These are phyloP conservation scores for Protonemura montana DNA, from an alignment of 2,888 invertebrate species.

Conservation along the genomic window DNA sequence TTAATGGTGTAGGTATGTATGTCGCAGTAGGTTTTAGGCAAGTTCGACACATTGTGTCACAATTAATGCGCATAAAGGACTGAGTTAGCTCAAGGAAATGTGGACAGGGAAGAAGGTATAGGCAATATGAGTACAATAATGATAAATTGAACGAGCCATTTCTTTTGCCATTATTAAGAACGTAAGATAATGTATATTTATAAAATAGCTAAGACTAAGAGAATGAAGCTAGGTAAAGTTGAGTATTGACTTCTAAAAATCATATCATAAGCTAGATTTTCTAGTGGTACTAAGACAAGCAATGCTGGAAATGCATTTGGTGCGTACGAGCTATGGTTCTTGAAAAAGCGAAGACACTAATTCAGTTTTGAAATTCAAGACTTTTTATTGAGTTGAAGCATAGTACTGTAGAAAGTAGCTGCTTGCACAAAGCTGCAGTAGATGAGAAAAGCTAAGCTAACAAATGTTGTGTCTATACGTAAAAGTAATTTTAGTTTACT, in stretches of 20 bases:
- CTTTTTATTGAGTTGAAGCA: background rate
- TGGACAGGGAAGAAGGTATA: background rate
- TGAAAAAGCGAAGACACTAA: background rate
- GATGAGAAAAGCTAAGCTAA: background rate
- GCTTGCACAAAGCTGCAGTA: background rate
- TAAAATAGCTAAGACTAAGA: background rate
- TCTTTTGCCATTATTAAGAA: background rate
- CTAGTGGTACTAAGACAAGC: background rate
- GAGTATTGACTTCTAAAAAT: background rate
- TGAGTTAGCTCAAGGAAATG: background rate
- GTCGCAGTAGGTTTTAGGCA: background rate
- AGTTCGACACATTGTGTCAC: background rate
- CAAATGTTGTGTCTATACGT: background rate
- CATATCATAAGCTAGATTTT: background rate
- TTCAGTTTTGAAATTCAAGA: too few species aligned
- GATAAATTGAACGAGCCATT: background rate
- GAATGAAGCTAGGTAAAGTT: background rate
- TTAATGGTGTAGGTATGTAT: background rate
- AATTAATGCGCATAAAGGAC: background rate
- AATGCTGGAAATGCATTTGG: background rate
- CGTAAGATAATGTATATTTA: background rate
- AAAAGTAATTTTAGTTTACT: background rate
- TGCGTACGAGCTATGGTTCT: background rate
- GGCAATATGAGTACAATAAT: background rate
- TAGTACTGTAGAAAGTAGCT: background rate